Base-by-base conservation (phyloP, 23 tunicate species). In the Ascidia mentula region DNA sequence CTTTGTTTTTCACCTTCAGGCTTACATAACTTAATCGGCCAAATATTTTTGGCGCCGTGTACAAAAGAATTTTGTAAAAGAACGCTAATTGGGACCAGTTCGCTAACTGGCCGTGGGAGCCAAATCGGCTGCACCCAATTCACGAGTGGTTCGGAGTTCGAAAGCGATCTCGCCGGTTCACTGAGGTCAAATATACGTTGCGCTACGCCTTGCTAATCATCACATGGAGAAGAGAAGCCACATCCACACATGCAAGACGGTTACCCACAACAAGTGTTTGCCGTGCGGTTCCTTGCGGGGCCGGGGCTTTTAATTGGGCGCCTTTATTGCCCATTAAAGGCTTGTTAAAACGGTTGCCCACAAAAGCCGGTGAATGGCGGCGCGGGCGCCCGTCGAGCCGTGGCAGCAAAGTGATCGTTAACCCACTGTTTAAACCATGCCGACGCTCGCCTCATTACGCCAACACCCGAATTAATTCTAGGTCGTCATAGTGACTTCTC, bases 341-440 rank as follows among this genome's bases (percentile, higher is more conserved):
- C 65, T 28, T 53, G 65, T 53, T 53, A 53, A 53, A 53, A 15
- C 28, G 28, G 12, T 28, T 3, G 65, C 22, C 65, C 65, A 53
- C 65, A 53, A 53, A 20, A 53, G 65, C 24, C 22, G 24, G 65
- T 53, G 28, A 53, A 53, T 20, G 24, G 45, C 78, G 78, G 38
- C 15, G 38, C 78, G 37, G 46, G 2, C 78, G 78, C 28, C 78
- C 46, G 15, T 72, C 18, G 46, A 36, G 40, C 78, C 36, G 36
- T 15, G 53, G 6, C 36, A 33, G 38, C 42, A 26, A 74, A 38
- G 78, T 74, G 78, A 74, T 74, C 78, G 78, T 74, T 74, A 74
- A 74, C 78, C 46, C 78, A 74, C 42, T 39, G 65, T 53, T 53
- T 53, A 53, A 53, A 53, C 65, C 24, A 28, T 28, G 65, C 24